Evolutionary conservation across 2,113 vertebrate species (phyloP).

Genomic region (Xerus inauris): DNA sequence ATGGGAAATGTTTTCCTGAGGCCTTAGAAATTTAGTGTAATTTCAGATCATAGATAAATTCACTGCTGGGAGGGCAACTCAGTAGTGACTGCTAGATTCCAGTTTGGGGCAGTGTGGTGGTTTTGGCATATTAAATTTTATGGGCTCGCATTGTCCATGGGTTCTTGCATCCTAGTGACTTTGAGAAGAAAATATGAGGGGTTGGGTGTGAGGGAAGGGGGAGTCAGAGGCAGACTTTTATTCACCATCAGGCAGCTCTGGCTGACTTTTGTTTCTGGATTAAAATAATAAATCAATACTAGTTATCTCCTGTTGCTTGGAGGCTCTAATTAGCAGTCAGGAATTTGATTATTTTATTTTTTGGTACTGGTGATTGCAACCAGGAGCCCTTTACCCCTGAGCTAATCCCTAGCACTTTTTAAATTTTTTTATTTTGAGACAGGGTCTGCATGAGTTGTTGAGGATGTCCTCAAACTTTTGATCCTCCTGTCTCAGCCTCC

Average conservation of each 20-base stretch:
- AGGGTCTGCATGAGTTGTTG: background rate
- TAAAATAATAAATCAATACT: background rate
- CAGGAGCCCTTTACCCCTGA: background rate
- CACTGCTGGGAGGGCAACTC: background rate
- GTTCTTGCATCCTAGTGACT: background rate
- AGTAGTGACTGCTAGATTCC: background rate
- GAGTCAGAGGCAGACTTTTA: background rate
- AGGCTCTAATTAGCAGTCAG: background rate
- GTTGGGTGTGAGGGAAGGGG: no score
- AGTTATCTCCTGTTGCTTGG: background rate
- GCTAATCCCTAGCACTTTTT: background rate
- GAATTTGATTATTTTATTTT: constrained; percentile 12
- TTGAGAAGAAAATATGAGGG: background rate
- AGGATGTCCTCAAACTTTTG: background rate
- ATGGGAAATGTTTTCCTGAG: constrained; percentile 60
- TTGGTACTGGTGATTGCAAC: background rate
- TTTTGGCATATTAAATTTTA: background rate
- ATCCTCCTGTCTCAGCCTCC: background rate
- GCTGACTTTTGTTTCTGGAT: background rate
- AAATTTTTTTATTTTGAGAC: background rate
- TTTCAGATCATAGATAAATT: constrained; percentile 65
- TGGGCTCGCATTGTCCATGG: fast-evolving
- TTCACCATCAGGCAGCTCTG: background rate
- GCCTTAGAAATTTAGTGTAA: constrained; percentile 61
- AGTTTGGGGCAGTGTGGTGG: background rate